Base-by-base conservation (phyloP, 2,113 vertebrate species). In the Hepsetus odoe region DNA sequence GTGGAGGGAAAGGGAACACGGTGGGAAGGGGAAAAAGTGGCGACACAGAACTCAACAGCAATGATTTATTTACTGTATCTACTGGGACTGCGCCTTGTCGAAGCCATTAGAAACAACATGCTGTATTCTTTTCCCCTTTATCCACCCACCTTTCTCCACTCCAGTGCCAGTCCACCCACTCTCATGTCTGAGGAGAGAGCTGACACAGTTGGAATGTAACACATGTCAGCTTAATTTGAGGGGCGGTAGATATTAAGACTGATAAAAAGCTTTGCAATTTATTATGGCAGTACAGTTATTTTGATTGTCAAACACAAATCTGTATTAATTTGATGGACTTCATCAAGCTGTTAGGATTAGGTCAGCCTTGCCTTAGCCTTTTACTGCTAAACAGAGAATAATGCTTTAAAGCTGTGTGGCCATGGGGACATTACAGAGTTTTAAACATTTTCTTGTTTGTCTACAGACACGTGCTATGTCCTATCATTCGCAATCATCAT, bases 401-500 rank as follows among this genome's bases (percentile, higher is more conserved):
- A 24, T 55, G 1, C 24, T 22, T 22, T 55, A 55, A 55, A 24
- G 51, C 22, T 24, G 20, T 55, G 22, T 24, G 3, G 18, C 10
- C 12, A 26, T 28, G 13, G 16, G 8, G 22, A 16, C 10, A 35
- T 20, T 64, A 14, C 6, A n/a, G 28, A 35, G 7, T 32, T 46
- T 30, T n/a, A 18, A 22, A 12, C 18, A 59, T 38, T 71, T 10
- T 26, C 24, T 53, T 72, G 59, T 26, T 38, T 84, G 59, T 53
- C 87, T 89, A 53, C 92, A 99, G 97, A 99, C 89, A 98, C 97
- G 0, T 98, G 97, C 90, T 99, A 98, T 0, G 98, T 98, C 80
- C 92, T 99, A 20, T 99, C 97, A 0, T 98, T 99, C 33, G 96
- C 98, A 5, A 96, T 98, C 91, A 98, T 98, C 86, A 99, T 98